A percentile compares a stretch with the other conserved stretches of the same genome.
These are phyloP conservation scores for Ophiodon elongatus DNA, from an alignment of 2,113 vertebrate genomes.

Conservation along the genomic window DNA sequence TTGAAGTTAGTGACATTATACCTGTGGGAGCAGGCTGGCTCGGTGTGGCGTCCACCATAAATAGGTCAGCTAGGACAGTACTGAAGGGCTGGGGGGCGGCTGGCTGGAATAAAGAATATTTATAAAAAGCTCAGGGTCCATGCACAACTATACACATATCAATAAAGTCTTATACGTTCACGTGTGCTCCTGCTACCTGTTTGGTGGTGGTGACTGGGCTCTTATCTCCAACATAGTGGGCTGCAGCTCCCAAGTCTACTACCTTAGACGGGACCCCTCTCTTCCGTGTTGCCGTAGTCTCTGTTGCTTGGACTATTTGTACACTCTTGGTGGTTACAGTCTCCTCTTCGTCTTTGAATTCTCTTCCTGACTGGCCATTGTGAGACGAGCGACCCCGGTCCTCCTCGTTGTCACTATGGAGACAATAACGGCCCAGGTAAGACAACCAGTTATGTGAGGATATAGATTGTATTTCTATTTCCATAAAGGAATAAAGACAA, in stretches of 20 bases:
- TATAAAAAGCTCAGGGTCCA: background rate
- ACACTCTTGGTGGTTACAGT: constrained; percentile 95
- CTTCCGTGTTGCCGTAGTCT: constrained; percentile 94
- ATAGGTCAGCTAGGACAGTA: constrained; percentile 88
- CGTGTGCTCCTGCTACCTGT: constrained; percentile 82
- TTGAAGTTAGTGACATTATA: constrained; percentile 37
- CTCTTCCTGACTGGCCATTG: constrained; percentile 87
- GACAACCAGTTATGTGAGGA: background rate
- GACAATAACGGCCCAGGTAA: background rate
- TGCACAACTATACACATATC: background rate
- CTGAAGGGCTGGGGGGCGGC: constrained; percentile 84
- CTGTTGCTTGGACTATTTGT: constrained; percentile 94
- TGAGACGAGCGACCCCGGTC: constrained; percentile 84
- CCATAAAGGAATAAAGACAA: background rate
- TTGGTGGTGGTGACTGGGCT: constrained; percentile 81
- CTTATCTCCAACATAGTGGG: constrained; percentile 93
- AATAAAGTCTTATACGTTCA: constrained; percentile 3
- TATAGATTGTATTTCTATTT: background rate
- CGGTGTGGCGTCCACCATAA: constrained; percentile 87
- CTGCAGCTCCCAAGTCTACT: constrained; percentile 96
- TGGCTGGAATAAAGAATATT: constrained; percentile 48
- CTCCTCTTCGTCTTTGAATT: constrained; percentile 98
- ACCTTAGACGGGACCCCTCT: constrained; percentile 93
- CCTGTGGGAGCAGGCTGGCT: constrained; percentile 84
- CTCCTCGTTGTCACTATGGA: constrained; percentile 93